These are phyloP conservation scores for Girardia tigrina DNA, from an alignment of 2,888 invertebrate genomes.

Conservation along the genomic window DNA sequence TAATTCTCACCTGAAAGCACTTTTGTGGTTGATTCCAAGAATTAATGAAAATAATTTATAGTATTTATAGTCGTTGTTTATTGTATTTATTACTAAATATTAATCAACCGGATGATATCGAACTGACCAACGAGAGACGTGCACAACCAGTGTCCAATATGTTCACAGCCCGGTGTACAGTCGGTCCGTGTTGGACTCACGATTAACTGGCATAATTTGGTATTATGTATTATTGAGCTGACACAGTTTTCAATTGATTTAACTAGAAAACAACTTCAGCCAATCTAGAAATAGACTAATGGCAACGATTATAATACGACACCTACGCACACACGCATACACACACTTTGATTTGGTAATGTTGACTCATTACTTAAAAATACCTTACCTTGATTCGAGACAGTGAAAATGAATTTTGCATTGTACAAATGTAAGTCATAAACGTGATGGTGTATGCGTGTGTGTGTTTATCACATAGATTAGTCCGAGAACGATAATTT, in stretches of 20 bases:
- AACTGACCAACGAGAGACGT: not conserved
- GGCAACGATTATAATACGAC: not conserved
- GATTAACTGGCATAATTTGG: not conserved
- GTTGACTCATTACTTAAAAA: not conserved
- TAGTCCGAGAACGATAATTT: not conserved
- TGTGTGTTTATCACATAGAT: too few relatives aligned
- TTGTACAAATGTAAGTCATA: not conserved
- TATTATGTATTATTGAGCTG: not conserved
- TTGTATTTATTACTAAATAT: too few relatives aligned
- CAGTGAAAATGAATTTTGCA: not conserved
- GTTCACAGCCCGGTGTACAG: not conserved
- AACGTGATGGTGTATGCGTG: too few relatives aligned
- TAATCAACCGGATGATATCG: not conserved
- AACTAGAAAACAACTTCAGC: not conserved
- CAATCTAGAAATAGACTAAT: constrained; percentile 8
- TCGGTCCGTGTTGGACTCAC: not conserved
- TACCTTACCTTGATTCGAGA: not conserved
- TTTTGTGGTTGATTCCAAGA: constrained; percentile 17
- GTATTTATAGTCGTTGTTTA: not conserved
- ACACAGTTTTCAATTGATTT: not conserved
- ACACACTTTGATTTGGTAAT: not conserved
- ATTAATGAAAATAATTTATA: not conserved
- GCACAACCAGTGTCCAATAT: not conserved
- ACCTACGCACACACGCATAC: constrained; percentile 15
- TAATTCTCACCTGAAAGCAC: not conserved